Evolutionary conservation across 1,140 invertebrate genomes (phyloP), one percentile per base, ranked within the genome.

Genomic region (Leptinotarsa undecemlineata): DNA sequence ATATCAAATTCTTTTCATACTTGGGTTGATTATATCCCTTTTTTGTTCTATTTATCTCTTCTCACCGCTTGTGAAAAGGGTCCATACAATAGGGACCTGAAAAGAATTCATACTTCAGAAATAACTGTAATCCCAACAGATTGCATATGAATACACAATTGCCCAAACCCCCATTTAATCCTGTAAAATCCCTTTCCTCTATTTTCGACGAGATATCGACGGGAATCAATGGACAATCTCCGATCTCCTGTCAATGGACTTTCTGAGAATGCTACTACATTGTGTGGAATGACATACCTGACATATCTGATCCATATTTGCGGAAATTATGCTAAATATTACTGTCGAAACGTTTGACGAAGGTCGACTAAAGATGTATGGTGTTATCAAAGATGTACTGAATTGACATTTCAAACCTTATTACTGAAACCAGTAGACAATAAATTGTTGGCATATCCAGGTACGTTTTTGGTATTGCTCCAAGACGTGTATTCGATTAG

Each of bases 251-350:
- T 57, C 51, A 57, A n/a, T 57, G 17, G 17, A 57, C 51, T 17
- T 57, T 19, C 51, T 4, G 51, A 57, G 17, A 57, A 57, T 57
- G 51, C 51, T 3, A 57, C n/a, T 57, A 57, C 51, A 57, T 57
- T 57, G 51, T 57, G 51, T 17, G 51, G 51, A 57, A 57, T 57
- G 51, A 8, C 51, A 57, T 57, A 57, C 51, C 51, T 57, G 17
- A 57, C 51, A 57, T 57, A 57, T 57, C 51, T 57, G 51, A 57
- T 57, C 51, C 51, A 57, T 6, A 57, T 57, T 57, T 57, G 51
- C 51, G 51, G 51, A 57, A 57, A 57, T 57, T 57, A 57, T 57
- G 17, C 51, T 57, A 57, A 57, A 57, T 57, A 17, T 5, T 57
- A 15, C 51, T 3, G 51, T 57, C 14, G 51, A 57, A 57, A 57